phyloP scores from a whole-genome alignment of 2,888 invertebrate species.

The Lepidonotus clava region DNA sequence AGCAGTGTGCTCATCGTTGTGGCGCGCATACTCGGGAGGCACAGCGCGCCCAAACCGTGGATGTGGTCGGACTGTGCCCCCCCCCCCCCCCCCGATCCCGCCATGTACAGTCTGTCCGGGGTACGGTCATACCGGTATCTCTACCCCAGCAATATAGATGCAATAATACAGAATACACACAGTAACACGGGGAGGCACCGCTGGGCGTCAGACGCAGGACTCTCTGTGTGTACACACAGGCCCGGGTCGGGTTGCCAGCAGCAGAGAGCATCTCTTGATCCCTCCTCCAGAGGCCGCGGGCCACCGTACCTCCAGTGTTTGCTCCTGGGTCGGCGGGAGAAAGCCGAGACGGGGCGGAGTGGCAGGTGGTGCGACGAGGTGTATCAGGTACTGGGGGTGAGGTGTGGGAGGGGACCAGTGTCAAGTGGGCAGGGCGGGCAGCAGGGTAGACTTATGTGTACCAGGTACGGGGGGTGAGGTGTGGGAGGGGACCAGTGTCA shows the following conservation, averaged over 20 bases:
- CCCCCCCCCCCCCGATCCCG: neutral
- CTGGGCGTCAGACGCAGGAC: too few relatives aligned
- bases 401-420: neutral
- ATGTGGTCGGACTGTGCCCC: neutral
- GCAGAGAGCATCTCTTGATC: conserved; percentile 30
- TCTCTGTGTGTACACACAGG: too few relatives aligned
- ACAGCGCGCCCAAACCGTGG: too few relatives aligned
- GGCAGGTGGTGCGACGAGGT: neutral
- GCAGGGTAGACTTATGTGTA: too few relatives aligned
- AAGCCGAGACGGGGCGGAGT: neutral
- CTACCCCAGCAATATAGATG: too few relatives aligned
- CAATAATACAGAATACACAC: too few relatives aligned
- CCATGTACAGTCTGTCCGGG: neutral
- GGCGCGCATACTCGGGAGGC: too few relatives aligned
- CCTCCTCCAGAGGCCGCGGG: neutral
- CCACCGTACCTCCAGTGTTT: neutral
- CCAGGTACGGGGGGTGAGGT: too few relatives aligned
- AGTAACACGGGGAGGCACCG: too few relatives aligned
- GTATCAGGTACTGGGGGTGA: neutral
- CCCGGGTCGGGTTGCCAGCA: neutral
- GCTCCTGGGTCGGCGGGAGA: neutral
- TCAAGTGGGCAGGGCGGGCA: neutral
- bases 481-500: neutral
- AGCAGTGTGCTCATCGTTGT: too few relatives aligned
- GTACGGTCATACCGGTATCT: too few relatives aligned